phyloP scores from a whole-genome alignment of 2,888 invertebrate genomes.

The Drosophila helvetica region DNA sequence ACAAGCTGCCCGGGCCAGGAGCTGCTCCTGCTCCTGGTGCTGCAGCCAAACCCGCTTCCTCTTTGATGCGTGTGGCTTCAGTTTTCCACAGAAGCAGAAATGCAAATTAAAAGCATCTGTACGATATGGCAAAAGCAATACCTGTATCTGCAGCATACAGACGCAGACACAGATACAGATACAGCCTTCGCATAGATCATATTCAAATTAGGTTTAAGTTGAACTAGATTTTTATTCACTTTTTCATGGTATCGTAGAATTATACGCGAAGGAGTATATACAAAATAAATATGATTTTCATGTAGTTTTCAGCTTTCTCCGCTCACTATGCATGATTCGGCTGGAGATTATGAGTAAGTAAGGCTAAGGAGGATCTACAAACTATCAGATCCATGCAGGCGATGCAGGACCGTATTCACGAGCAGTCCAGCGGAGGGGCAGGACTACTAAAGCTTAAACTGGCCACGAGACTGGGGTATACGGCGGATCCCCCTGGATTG shows the following conservation, averaged over 20 bases:
- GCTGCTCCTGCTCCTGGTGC: too few species aligned
- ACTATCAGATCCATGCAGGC: slow-evolving; percentile 38
- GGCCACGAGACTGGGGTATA: slow-evolving; percentile 4
- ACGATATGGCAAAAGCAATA: not conserved
- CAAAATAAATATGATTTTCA: slow-evolving; percentile 42
- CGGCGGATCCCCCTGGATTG: not conserved
- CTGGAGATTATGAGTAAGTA: slow-evolving; percentile 42
- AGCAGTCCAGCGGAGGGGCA: slow-evolving; percentile 9
- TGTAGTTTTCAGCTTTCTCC: not conserved
- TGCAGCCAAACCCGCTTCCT: not conserved
- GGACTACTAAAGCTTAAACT: slow-evolving; percentile 47
- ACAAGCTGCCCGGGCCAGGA: not conserved
- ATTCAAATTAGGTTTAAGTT: not conserved
- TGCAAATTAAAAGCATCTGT: not conserved
- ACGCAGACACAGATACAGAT: too few species aligned
- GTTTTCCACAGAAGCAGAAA: not conserved
- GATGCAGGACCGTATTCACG: slow-evolving; percentile 35
- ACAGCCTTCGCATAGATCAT: too few species aligned
- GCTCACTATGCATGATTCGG: slow-evolving; percentile 14
- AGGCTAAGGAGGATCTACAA: slow-evolving; percentile 29
- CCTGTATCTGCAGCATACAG: not conserved
- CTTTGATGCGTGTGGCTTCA: not conserved
- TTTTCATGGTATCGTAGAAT: slow-evolving; percentile 11
- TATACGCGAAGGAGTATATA: slow-evolving; percentile 26
- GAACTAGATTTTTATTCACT: slow-evolving; percentile 30